A percentile compares a stretch with the other conserved stretches of the same genome.
These are phyloP conservation scores for Abscondita cerata DNA, from an alignment of 2,888 invertebrate genomes.

Conservation along the genomic window DNA sequence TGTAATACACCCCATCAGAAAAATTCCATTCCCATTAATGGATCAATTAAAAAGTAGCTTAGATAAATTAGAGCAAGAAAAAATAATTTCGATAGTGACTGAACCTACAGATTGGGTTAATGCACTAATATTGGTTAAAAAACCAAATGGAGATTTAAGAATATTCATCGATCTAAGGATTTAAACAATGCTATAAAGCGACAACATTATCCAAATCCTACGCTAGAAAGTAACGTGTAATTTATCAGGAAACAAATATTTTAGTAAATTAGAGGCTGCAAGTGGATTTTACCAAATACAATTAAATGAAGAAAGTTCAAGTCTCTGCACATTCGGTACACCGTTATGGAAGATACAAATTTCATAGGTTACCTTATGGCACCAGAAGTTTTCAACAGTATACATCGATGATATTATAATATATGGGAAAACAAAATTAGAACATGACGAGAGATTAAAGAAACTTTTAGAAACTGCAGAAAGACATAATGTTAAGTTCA, in stretches of 20 bases:
- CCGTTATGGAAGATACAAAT: constrained; percentile 34
- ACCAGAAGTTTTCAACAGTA: no score
- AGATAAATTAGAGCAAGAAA: neutral
- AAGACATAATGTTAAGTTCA: no score
- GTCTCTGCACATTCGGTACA: constrained; percentile 33
- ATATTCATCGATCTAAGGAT: constrained; percentile 22
- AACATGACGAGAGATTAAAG: no score
- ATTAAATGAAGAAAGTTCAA: constrained; percentile 24
- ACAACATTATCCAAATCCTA: constrained; percentile 28
- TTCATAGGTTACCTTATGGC: constrained; percentile 30
- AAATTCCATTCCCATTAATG: neutral
- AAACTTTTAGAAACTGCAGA: no score
- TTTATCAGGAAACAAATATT: constrained; percentile 22
- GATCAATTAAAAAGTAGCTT: neutral
- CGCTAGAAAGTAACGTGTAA: constrained; percentile 32
- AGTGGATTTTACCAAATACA: constrained; percentile 28
- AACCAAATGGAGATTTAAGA: neutral
- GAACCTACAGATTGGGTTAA: neutral
- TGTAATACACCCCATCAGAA: constrained; percentile 1
- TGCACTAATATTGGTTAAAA: neutral
- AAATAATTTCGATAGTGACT: neutral
- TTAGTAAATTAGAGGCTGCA: constrained; percentile 29
- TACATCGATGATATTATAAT: no score
- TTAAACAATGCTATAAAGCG: constrained; percentile 26
- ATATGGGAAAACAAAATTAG: no score